These are phyloP conservation scores for Dugesia japonica DNA, from an alignment of 2,888 invertebrate genomes.

Conservation along the genomic window DNA sequence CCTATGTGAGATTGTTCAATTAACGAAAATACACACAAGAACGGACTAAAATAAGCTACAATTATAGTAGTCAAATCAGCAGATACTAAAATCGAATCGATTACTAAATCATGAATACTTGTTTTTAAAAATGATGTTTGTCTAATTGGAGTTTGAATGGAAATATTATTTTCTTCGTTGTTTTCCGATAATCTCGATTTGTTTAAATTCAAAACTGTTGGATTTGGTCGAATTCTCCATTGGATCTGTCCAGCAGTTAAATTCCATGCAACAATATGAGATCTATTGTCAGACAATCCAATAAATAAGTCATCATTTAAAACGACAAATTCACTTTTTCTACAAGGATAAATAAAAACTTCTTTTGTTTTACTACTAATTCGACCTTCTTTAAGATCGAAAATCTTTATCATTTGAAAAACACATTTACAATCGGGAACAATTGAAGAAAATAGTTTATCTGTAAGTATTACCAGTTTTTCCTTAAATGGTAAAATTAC, in stretches of 20 bases:
- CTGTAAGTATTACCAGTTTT: neutral
- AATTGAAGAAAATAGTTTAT: neutral
- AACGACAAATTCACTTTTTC: conserved; percentile 42
- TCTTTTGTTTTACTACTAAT: conserved; percentile 40
- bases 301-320: conserved; percentile 41
- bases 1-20: neutral
- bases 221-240: neutral
- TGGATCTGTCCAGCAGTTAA: conserved; percentile 37
- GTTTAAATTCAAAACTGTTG: neutral
- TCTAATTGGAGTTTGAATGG: neutral
- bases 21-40: neutral
- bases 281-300: conserved; percentile 42
- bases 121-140: neutral
- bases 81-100: neutral
- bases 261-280: conserved; percentile 44
- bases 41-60: neutral
- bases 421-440: conserved; percentile 38
- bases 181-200: neutral
- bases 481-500: neutral
- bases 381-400: conserved; percentile 37
- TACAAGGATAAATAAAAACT: conserved; percentile 41
- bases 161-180: neutral
- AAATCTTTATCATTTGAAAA: conserved; percentile 41
- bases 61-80: neutral
- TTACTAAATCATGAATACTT: neutral